Evolutionary conservation across 2,797 vertebrate species (phyloP).

Genomic region (Mus minutoides): DNA sequence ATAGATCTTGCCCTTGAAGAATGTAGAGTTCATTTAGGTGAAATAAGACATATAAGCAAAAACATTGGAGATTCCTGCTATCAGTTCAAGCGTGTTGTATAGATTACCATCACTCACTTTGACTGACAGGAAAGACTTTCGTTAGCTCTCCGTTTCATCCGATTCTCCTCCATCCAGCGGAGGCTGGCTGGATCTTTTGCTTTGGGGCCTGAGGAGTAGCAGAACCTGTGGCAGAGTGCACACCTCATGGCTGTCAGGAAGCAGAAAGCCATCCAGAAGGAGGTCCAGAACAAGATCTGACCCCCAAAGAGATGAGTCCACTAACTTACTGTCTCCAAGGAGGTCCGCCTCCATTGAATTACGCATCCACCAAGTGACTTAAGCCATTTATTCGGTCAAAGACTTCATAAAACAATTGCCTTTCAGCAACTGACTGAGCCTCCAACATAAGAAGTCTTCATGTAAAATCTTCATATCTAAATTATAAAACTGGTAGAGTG

Average conservation of each 20-base stretch:
- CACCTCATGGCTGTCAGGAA: neutral
- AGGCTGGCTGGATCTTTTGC: neutral
- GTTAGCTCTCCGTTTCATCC: neutral
- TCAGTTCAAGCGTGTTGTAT: neutral
- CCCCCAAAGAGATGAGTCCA: neutral
- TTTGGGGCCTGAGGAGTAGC: neutral
- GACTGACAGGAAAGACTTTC: neutral
- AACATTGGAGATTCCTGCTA: neutral
- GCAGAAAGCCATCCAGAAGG: neutral
- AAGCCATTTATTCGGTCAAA: neutral
- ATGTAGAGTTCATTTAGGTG: neutral
- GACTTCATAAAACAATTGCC: neutral
- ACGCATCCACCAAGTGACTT: neutral
- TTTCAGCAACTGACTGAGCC: neutral
- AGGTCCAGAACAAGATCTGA: neutral
- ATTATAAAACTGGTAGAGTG: neutral
- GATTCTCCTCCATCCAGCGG: too few species aligned
- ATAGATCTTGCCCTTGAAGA: constrained; percentile 25
- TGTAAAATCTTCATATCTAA: too few species aligned
- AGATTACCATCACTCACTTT: neutral
- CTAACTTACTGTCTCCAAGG: too few species aligned
- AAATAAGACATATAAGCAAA: neutral
- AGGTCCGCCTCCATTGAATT: neutral
- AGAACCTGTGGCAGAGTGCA: neutral
- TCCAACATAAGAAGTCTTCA: neutral